These are phyloP conservation scores for Drosophila atripex DNA, from an alignment of 2,888 invertebrate genomes.

Conservation along the genomic window DNA sequence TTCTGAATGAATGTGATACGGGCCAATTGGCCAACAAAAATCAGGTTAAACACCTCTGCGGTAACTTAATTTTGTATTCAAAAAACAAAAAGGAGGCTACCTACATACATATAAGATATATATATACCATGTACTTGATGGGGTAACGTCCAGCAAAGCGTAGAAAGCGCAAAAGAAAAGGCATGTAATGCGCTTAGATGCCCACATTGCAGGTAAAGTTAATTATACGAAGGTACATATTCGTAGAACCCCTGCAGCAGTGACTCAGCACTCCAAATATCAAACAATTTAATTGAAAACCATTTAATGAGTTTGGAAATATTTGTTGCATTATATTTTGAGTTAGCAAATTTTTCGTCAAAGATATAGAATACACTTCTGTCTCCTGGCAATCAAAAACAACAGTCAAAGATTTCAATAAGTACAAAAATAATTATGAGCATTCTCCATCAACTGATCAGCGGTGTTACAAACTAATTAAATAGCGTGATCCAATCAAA, in stretches of 20 bases:
- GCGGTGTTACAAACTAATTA: conserved; percentile 36
- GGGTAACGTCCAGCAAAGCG: conserved; percentile 50
- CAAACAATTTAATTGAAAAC: conserved; percentile 4
- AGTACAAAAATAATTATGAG: conserved; percentile 39
- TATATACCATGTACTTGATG: conserved; percentile 12
- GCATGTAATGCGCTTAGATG: conserved; percentile 22
- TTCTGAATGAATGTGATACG: conserved; percentile 68
- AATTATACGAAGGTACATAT: background rate
- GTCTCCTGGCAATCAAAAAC: conserved; percentile 48
- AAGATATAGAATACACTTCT: conserved; percentile 15
- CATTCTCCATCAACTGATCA: conserved; percentile 25
- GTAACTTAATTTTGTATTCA: conserved; percentile 60
- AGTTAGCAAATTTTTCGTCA: conserved; percentile 39
- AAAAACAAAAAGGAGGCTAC: conserved; percentile 36
- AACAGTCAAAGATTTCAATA: conserved; percentile 70
- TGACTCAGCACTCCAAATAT: background rate
- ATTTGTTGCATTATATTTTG: conserved; percentile 61
- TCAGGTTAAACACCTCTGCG: conserved; percentile 77
- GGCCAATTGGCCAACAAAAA: conserved; percentile 63
- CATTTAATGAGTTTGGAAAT: conserved; percentile 32
- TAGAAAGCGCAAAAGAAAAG: conserved; percentile 57
- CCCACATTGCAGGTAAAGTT: background rate
- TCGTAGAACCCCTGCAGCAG: background rate
- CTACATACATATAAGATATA: conserved; percentile 24
- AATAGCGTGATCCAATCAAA: conserved; percentile 33